Evolutionary conservation across 1,140 invertebrate genomes (phyloP), one percentile per base, ranked within the genome.

Genomic region (Homarus americanus): DNA sequence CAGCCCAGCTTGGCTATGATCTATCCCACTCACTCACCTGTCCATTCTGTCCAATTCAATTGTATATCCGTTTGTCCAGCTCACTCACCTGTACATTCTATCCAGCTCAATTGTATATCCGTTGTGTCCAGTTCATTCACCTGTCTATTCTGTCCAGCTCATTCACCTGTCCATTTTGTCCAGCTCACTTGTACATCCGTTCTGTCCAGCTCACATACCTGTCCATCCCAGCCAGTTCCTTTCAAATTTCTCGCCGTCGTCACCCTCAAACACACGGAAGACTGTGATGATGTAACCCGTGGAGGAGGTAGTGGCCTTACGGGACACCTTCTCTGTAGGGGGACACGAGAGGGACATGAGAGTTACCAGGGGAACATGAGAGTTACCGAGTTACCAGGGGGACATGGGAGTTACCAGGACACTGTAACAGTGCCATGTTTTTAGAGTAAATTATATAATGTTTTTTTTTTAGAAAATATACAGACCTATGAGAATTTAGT

Each of bases 161-260:
- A 69, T 36, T 82, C 20, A 44, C n/a, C 41, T 82, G 79, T 82
- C 40, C 79, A 53, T 7, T 10, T 15, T 15, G 0, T 49, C 53
- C 34, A 76, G 20, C 69, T 36, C 38, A n/a, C 28, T 32, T 72
- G 17, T 41, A 20, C 28, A 32, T n/a, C 17, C 28, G 1, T 53
- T n/a, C 93, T 53, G 5, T n/a, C n/a, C n/a, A n/a, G n/a, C n/a
- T n/a, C n/a, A n/a, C n/a, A 86, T 94, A 96, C 96, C 97, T 72
- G 97, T 98, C 97, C 97, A 98, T 93, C 97, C 98, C 0, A 98
- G 95, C 97, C 97, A 98, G 94, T 98, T 98, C 93, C 97, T 96
- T 94, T 98, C 97, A 93, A 98, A 97, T 89, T 97, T 96, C 92
- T 98, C 97, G 76, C 97, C 96, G 94, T 98, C 97, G 93, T 98